Conservation (phyloP, 2,797 vertebrate genomes). For the Pipistrellus pygmaeus region DNA sequence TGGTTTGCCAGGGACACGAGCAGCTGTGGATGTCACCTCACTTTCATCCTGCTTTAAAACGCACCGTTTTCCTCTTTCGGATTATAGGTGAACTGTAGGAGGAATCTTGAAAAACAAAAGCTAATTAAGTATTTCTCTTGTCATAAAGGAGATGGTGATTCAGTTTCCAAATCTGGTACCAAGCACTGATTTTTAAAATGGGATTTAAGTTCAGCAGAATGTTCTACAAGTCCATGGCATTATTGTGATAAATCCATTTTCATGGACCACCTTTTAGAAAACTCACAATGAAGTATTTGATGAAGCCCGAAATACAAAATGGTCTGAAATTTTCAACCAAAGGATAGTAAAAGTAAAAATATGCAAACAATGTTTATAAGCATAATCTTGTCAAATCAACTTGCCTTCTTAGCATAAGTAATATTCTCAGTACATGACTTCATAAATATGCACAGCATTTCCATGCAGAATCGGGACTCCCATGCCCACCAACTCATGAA, state of each 20-base stretch:
- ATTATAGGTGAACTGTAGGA: slow-evolving; percentile 81
- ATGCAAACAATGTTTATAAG: neutral
- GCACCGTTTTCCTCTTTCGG: slow-evolving; percentile 74
- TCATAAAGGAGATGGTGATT: neutral
- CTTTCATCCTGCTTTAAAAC: slow-evolving; percentile 76
- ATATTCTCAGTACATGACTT: neutral
- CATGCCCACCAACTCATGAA: neutral
- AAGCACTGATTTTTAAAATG: slow-evolving; percentile 50
- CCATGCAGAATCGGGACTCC: neutral
- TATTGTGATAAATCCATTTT: neutral
- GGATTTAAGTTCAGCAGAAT: slow-evolving; percentile 11
- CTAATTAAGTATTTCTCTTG: slow-evolving; percentile 51
- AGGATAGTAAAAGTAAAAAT: slow-evolving; percentile 16
- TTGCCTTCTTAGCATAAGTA: neutral
- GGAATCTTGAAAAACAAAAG: slow-evolving; percentile 40
- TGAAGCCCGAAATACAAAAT: neutral
- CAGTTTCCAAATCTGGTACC: neutral
- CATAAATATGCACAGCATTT: neutral
- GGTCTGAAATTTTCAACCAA: slow-evolving; percentile 30
- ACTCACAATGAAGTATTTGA: neutral
- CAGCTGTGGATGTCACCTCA: slow-evolving; percentile 84
- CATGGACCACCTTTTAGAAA: neutral
- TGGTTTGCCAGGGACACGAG: slow-evolving; percentile 83
- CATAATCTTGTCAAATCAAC: slow-evolving; percentile 5
- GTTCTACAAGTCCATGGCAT: neutral